Conservation (phyloP, 2,797 vertebrate species). For the Liparis tanakae region DNA sequence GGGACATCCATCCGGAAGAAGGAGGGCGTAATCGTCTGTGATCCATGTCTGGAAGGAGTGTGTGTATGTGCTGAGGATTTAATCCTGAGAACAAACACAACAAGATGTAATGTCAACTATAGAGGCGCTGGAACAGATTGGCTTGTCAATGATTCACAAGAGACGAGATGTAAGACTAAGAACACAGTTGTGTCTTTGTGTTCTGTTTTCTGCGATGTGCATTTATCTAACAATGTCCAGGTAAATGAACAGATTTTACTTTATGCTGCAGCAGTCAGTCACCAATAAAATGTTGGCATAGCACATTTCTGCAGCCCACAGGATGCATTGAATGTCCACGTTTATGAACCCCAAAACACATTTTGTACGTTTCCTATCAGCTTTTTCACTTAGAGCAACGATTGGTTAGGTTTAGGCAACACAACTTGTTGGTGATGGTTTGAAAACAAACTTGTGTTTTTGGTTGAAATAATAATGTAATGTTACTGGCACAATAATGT, state of each 20-base stretch:
- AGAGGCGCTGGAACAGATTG: conserved; percentile 41
- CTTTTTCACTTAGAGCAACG: neutral
- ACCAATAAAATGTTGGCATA: neutral
- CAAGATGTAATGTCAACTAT: conserved; percentile 64
- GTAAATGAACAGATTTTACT: conserved; percentile 7
- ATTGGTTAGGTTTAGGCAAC: neutral
- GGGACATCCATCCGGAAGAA: conserved; percentile 72
- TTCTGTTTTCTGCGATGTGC: conserved; percentile 9
- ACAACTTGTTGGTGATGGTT: no score
- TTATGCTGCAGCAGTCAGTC: conserved; percentile 3
- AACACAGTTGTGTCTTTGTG: conserved; percentile 22
- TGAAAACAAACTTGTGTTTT: neutral
- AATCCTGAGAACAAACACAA: conserved; percentile 73
- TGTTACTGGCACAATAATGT: neutral
- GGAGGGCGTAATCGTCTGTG: conserved; percentile 72
- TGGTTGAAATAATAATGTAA: neutral
- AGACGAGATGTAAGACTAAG: conserved; percentile 13
- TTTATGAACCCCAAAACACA: neutral
- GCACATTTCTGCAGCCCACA: neutral
- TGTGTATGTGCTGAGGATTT: conserved; percentile 53
- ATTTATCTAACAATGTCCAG: conserved; percentile 7
- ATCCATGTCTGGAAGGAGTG: conserved; percentile 67
- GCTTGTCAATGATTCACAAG: conserved; percentile 54
- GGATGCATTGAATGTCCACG: neutral
- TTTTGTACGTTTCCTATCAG: neutral